These are phyloP conservation scores for Drosophila subquinaria DNA, from an alignment of 2,888 invertebrate genomes.

Conservation along the genomic window DNA sequence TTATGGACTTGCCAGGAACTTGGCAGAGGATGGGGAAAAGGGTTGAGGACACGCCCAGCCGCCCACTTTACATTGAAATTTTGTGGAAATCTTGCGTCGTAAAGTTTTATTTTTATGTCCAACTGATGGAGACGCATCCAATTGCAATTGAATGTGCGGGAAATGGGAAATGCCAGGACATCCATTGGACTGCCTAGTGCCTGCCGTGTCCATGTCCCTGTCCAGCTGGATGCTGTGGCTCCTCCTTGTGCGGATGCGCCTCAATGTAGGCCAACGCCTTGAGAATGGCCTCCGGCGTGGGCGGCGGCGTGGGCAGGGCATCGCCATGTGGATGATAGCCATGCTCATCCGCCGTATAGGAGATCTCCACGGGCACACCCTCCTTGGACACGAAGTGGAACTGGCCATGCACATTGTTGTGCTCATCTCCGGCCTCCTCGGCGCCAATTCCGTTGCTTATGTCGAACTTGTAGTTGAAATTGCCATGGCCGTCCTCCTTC, in stretches of 20 bases:
- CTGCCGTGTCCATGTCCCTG: conserved; percentile 17
- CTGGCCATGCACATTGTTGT: conserved; percentile 69
- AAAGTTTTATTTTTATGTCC: conserved; percentile 74
- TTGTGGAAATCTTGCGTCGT: conserved; percentile 64
- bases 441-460: conserved; percentile 78
- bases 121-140: conserved; percentile 57
- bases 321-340: conserved; percentile 81
- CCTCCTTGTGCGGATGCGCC: conserved; percentile 70
- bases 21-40: conserved; percentile 5
- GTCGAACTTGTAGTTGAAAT: conserved; percentile 72
- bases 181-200: conserved; percentile 32
- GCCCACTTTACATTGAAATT: conserved; percentile 65
- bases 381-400: conserved; percentile 74
- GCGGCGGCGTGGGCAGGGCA: conserved; percentile 79
- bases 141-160: conserved; percentile 57
- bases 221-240: conserved; percentile 29
- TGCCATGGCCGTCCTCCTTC: conserved; percentile 73
- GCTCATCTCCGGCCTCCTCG: conserved; percentile 72
- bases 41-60: conserved; percentile 1
- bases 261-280: conserved; percentile 77
- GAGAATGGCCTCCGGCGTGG: conserved; percentile 77
- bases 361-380: conserved; percentile 72
- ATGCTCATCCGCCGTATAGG: conserved; percentile 78
- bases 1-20: conserved; percentile 55
- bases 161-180: conserved; percentile 19